phyloP scores from a whole-genome alignment of 2,113 vertebrate genomes.

The Pygoscelis antarcticus region DNA sequence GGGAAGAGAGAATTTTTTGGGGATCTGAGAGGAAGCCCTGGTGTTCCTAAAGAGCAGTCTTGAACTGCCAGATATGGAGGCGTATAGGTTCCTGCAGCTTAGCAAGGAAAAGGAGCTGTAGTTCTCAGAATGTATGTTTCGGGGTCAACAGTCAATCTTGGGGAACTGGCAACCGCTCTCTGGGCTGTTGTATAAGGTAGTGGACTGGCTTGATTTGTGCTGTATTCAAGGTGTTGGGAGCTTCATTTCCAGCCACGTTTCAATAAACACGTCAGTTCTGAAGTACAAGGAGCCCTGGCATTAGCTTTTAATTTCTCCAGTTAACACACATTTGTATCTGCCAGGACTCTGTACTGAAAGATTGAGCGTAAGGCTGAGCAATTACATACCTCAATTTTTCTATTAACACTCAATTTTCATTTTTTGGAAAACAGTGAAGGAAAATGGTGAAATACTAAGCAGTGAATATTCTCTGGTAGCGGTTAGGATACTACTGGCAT shows the following conservation, averaged over 20 bases:
- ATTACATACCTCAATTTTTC: not conserved
- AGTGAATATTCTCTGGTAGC: not conserved
- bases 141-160: not conserved
- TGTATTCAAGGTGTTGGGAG: not conserved
- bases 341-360: not conserved
- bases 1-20: not conserved
- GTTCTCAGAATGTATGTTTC: not conserved
- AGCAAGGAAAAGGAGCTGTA: not conserved
- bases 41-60: not conserved
- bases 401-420: not conserved
- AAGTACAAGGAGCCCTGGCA: not conserved
- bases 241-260: not conserved
- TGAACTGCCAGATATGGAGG: not conserved
- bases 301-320: not conserved
- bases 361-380: not conserved
- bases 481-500: not conserved
- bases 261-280: not conserved
- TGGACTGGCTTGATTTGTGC: not conserved
- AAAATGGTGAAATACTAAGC: not conserved
- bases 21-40: not conserved
- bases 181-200: not conserved
- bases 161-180: not conserved
- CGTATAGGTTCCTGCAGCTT: fast-evolving
- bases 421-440: not conserved
- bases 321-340: not conserved